Conservation (phyloP, 2,113 vertebrate genomes). For the Urocynchramus pylzowi region DNA sequence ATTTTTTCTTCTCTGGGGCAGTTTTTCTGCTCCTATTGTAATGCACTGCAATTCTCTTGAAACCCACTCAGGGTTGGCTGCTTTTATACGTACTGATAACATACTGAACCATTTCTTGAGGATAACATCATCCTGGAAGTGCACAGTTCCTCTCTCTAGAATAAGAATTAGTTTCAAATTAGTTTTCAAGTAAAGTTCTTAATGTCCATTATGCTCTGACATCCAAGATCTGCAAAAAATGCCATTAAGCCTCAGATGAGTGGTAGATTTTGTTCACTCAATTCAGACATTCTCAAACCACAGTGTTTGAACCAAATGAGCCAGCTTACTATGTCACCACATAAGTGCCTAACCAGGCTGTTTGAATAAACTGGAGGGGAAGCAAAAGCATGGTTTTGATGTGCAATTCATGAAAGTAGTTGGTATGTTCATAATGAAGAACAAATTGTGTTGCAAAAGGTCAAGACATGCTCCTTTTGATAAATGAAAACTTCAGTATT, state of each 20-base stretch:
- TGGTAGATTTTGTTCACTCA: neutral
- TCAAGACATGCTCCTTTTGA: neutral
- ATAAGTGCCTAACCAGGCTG: neutral
- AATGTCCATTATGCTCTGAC: neutral
- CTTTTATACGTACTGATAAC: rapidly evolving
- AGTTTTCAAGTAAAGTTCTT: neutral
- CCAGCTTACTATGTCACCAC: neutral
- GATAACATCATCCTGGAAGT: neutral
- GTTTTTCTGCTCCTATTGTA: neutral
- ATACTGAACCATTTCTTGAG: neutral
- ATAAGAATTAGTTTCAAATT: neutral
- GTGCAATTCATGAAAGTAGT: neutral
- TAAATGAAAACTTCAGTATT: neutral
- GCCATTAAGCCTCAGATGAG: neutral
- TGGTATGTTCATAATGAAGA: neutral
- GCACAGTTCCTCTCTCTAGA: neutral
- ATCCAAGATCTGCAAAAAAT: neutral
- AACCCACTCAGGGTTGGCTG: neutral
- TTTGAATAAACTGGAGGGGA: neutral
- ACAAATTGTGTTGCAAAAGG: neutral
- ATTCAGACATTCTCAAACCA: neutral
- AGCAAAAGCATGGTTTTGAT: neutral
- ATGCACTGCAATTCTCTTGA: neutral
- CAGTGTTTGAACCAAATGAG: neutral
- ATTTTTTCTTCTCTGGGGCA: neutral